A percentile compares a stretch with the other conserved stretches of the same genome.
These are phyloP conservation scores for Elegia similella DNA, from an alignment of 2,888 invertebrate species.

Conservation along the genomic window DNA sequence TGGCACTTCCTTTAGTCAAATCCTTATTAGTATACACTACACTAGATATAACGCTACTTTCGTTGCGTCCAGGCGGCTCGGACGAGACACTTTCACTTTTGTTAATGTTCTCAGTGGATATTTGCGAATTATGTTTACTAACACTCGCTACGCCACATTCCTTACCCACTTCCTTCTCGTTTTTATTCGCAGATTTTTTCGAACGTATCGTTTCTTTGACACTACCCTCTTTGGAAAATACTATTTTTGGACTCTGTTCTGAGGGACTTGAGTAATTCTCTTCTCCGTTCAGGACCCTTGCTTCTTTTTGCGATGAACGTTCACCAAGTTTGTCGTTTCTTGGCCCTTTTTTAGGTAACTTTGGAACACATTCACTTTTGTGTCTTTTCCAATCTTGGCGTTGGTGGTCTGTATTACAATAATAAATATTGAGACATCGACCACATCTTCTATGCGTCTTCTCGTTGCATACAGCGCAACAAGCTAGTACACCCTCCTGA, in stretches of 20 bases:
- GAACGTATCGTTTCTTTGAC: slow-evolving; percentile 44
- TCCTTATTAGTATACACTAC: slow-evolving; percentile 69
- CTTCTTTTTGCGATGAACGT: slow-evolving; percentile 42
- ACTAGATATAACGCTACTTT: slow-evolving; percentile 71
- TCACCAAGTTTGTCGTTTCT: slow-evolving; percentile 51
- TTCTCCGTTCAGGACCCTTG: slow-evolving; percentile 42
- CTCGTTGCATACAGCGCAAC: slow-evolving; percentile 84
- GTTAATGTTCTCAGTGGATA: slow-evolving; percentile 36
- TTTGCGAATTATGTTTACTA: slow-evolving; percentile 52
- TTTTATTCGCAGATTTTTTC: slow-evolving; percentile 54
- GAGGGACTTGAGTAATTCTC: slow-evolving; percentile 35
- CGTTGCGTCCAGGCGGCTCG: slow-evolving; percentile 36
- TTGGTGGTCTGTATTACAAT: slow-evolving; percentile 91
- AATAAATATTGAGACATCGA: slow-evolving; percentile 87
- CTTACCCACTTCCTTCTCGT: slow-evolving; percentile 47
- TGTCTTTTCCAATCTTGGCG: slow-evolving; percentile 90
- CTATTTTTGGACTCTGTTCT: slow-evolving; percentile 33
- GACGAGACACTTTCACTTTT: slow-evolving; percentile 36
- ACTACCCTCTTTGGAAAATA: slow-evolving; percentile 39
- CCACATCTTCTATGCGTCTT: slow-evolving; percentile 86
- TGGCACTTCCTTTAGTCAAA: slow-evolving; percentile 66
- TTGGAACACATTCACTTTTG: slow-evolving; percentile 82
- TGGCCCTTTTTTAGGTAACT: slow-evolving; percentile 58
- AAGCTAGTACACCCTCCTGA: slow-evolving; percentile 66
- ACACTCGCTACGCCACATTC: slow-evolving; percentile 52